Base-by-base conservation (phyloP, 2,113 vertebrate genomes). In the Tragelaphus scriptus region DNA sequence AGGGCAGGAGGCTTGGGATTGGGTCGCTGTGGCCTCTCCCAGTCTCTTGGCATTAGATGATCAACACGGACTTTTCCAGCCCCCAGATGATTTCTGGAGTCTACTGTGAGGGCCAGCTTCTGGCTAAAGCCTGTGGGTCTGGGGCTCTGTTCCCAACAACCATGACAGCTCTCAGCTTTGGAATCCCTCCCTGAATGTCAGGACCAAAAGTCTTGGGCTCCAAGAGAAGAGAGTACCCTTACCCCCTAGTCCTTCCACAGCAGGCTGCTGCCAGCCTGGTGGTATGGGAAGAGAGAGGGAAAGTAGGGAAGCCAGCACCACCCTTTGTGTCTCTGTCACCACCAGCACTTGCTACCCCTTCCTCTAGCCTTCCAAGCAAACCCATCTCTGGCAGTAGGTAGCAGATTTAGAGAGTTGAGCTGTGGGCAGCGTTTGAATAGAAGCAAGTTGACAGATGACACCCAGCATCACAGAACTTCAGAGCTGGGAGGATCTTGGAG, bases 401-500 rank as follows among this genome's bases (percentile, higher is more conserved):
- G 26, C 15, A 28, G 77, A 79, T 55, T n/a, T 26, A 49, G 15
- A 55, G 17, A 61, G 11, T 32, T 88, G 15, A n/a, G n/a, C 51
- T 36, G 36, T 32, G 16, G 82, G 40, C 77, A 84, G 58, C 0
- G 3, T n/a, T 51, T 75, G 85, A 25, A 51, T 4, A 44, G n/a
- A 44, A 61, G 51, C 1, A 6, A 85, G 44, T 21, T 40, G 68
- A 55, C 61, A 71, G 71, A 7, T 21, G 85, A 61, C 71, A 84
- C 14, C 63, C 58, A 71, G 94, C 3, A 16, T 36, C 85, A 23
- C 10, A 15, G 25, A 87, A 65, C 65, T 55, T 56, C 51, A 30
- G 65, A 88, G 32, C 51, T 47, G 88, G 71, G 55, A 75, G 53
- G 53, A 58, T 32, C 56, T 47, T 91, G 89, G 81, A 23, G 86